Conservation (phyloP, 2,113 vertebrate genomes). For the Plestiodon gilberti region DNA sequence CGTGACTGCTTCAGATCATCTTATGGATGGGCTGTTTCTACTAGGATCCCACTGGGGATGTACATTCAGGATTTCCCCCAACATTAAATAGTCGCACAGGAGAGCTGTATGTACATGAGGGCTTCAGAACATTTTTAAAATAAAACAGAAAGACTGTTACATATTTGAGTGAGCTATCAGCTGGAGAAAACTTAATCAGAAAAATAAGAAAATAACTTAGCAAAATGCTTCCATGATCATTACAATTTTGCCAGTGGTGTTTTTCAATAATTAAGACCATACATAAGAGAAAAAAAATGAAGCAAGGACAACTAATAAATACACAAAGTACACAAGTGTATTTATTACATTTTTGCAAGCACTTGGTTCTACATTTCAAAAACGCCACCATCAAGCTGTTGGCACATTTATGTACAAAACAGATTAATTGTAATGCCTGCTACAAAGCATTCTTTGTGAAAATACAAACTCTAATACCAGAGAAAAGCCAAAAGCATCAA, state of each 20-base stretch:
- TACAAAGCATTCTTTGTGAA: slow-evolving; percentile 97
- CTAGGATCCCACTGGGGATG: not conserved
- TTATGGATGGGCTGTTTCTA: too few species aligned
- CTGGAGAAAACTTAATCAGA: not conserved
- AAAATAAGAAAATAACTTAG: not conserved
- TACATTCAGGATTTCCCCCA: not conserved
- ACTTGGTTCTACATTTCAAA: slow-evolving; percentile 99
- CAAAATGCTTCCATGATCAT: not conserved
- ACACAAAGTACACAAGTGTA: slow-evolving; percentile 98
- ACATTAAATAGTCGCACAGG: not conserved
- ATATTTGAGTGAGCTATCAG: not conserved
- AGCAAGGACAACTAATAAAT: slow-evolving; percentile 74
- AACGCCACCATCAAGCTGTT: slow-evolving; percentile 99
- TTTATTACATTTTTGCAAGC: slow-evolving; percentile 98
- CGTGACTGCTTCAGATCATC: not conserved
- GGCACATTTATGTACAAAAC: slow-evolving; percentile 99
- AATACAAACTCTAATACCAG: slow-evolving; percentile 98
- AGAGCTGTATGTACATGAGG: not conserved
- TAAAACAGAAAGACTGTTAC: not conserved
- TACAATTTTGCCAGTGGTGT: too few species aligned
- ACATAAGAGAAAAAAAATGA: slow-evolving; percentile 26
- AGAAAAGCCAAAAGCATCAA: slow-evolving; percentile 88
- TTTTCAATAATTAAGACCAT: too few species aligned
- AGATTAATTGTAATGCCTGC: slow-evolving; percentile 93
- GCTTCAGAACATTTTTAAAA: not conserved